Evolutionary conservation across 23 tunicate genomes (phyloP), one percentile per base, ranked within the genome.

Genomic region (Corella eumyota): DNA sequence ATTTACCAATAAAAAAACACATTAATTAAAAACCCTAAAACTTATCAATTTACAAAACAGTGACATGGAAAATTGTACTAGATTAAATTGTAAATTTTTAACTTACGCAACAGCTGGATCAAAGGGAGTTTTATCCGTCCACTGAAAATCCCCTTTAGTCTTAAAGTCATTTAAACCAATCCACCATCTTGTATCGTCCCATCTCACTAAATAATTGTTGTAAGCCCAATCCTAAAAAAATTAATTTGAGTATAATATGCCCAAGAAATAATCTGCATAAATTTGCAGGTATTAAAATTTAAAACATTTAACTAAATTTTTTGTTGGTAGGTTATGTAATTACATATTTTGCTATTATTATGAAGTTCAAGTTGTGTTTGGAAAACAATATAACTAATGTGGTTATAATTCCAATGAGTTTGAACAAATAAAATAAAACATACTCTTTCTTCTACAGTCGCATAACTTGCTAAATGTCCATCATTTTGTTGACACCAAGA

Each of bases 131-230:
- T 61, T 62, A 48, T 78, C 96, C 6, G 66, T 71, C 96, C 96
- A 88, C 24, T 58, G 20, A 30, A 45, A 88, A n/a, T 45, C 34
- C 6, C 54, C 51, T 68, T 88, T 88, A 30, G 11, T 1, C 3
- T 38, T 27, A 22, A 68, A 34, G 57, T 88, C 96, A 31, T 53
- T 88, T 23, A 88, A 30, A 9, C 96, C 96, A 45, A 88, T 88
- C 96, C 96, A 88, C 96, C 96, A 88, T 15, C 61, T 25, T 1
- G 88, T 61, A 5, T 73, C 71, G 24, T 72, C 64, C 64, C 62
- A 71, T 24, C 65, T 60, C 3, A 38, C 65, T 4, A 85, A 44
- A 47, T 85, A 66, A 37, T 34, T 62, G 62, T 69, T 45, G 75
- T 69, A 85, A 29, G 50, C 95, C 70, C 73, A 85, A 34, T 77